Percentiles rank a stretch among this genome's conserved stretches.
These are phyloP conservation scores for Epiblema foenella DNA, from an alignment of 2,888 invertebrate species.

Conservation along the genomic window DNA sequence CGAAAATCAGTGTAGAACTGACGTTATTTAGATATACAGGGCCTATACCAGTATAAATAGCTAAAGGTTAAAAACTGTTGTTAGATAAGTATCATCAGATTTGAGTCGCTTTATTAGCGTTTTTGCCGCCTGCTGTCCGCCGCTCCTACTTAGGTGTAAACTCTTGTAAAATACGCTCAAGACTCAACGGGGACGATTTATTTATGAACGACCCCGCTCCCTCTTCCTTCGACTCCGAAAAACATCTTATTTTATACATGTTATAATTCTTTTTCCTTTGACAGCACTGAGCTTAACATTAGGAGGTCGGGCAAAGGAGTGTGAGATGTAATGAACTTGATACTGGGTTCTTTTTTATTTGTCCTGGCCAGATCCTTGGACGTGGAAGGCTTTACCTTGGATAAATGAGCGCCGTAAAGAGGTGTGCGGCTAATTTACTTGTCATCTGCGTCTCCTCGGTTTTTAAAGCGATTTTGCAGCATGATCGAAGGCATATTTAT, in stretches of 20 bases:
- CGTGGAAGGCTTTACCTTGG: slow-evolving; percentile 29
- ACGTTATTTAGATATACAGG: not conserved
- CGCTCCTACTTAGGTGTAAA: slow-evolving; percentile 39
- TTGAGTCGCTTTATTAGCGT: not conserved
- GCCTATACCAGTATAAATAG: too few relatives aligned
- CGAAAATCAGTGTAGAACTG: not conserved
- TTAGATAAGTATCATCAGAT: not conserved
- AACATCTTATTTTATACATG: not conserved
- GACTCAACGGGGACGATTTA: slow-evolving; percentile 43
- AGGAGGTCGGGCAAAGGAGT: not conserved
- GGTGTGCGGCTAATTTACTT: slow-evolving; percentile 43
- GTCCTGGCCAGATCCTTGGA: not conserved
- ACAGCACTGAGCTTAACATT: not conserved
- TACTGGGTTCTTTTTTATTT: slow-evolving; percentile 8
- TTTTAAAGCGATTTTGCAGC: slow-evolving; percentile 37
- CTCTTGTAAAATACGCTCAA: slow-evolving; percentile 44
- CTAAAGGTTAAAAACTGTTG: not conserved
- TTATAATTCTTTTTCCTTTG: not conserved
- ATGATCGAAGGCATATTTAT: slow-evolving; percentile 36
- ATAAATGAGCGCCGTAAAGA: slow-evolving; percentile 42
- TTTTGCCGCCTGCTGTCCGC: slow-evolving; percentile 8
- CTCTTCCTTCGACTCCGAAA: slow-evolving; percentile 11
- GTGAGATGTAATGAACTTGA: not conserved
- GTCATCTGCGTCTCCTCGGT: slow-evolving; percentile 33
- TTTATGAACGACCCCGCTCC: slow-evolving; percentile 39